phyloP scores from a whole-genome alignment of 2,113 vertebrate species.

The Calyptomena viridis region DNA sequence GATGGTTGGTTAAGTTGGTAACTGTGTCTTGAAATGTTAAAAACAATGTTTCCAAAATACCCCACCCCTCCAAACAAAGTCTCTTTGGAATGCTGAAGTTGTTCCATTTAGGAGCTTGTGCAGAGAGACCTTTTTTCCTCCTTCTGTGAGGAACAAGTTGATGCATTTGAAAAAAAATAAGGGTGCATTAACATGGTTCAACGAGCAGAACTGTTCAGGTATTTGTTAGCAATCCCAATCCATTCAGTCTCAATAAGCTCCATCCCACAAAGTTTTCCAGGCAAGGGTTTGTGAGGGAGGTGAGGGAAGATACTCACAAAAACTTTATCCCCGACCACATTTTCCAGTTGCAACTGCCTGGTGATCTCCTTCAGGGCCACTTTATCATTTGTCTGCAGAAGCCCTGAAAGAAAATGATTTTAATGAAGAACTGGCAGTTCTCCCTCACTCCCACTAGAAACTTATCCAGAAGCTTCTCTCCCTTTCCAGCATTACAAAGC shows the following conservation, averaged over 20 bases:
- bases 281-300: background rate
- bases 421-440: background rate
- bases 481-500: background rate
- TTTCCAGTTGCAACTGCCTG: conserved; percentile 90
- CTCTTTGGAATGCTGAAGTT: background rate
- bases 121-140: background rate
- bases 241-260: background rate
- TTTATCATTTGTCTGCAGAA: conserved; percentile 90
- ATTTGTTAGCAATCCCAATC: background rate
- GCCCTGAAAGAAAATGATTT: conserved; percentile 73
- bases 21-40: background rate
- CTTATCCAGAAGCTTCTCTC: background rate
- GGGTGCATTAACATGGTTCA: background rate
- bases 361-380: conserved; percentile 95
- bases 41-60: background rate
- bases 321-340: conserved; percentile 94
- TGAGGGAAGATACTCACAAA: conserved; percentile 82
- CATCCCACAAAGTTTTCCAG: background rate
- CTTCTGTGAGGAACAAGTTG: background rate
- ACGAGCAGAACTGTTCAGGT: background rate
- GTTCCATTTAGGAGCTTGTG: background rate
- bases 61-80: background rate
- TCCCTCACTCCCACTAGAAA: background rate
- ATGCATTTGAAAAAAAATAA: background rate
- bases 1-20: background rate